phyloP scores from a whole-genome alignment of 1,140 invertebrate species.

The Reticulitermes speratus region DNA sequence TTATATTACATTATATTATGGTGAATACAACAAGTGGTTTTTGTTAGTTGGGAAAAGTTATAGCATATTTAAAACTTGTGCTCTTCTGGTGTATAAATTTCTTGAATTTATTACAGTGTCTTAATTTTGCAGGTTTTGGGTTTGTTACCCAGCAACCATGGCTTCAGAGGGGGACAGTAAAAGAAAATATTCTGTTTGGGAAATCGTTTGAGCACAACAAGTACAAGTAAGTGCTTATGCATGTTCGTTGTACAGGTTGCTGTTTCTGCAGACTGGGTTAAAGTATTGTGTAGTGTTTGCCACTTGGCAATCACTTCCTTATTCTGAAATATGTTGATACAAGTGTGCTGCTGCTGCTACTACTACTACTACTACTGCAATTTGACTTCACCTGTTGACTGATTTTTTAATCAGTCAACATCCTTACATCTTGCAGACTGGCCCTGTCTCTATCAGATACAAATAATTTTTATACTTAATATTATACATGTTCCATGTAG shows the following conservation, averaged over 20 bases:
- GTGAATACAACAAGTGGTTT: no score
- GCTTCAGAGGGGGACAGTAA: conserved; percentile 85
- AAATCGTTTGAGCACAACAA: conserved; percentile 70
- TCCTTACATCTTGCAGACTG: no score
- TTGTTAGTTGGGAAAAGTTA: no score
- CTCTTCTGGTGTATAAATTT: no score
- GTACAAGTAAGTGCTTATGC: conserved; percentile 60
- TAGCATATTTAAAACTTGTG: no score
- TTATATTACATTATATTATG: no score
- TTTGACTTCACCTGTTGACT: no score
- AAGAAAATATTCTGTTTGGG: conserved; percentile 93
- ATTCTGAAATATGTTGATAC: background rate
- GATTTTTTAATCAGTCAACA: no score
- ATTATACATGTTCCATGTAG: no score
- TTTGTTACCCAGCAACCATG: conserved; percentile 89
- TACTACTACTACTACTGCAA: background rate
- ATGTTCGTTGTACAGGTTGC: background rate
- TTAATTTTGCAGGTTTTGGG: conserved; percentile 67
- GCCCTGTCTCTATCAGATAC: no score
- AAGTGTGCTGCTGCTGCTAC: background rate
- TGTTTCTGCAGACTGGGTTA: background rate
- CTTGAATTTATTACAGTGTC: background rate
- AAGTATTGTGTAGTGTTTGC: background rate
- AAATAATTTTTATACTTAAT: no score
- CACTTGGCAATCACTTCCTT: background rate